A percentile compares a stretch with the other conserved stretches of the same genome.
phyloP scores from a whole-genome alignment of 2,888 invertebrate species.

The Hartigia nigra region DNA sequence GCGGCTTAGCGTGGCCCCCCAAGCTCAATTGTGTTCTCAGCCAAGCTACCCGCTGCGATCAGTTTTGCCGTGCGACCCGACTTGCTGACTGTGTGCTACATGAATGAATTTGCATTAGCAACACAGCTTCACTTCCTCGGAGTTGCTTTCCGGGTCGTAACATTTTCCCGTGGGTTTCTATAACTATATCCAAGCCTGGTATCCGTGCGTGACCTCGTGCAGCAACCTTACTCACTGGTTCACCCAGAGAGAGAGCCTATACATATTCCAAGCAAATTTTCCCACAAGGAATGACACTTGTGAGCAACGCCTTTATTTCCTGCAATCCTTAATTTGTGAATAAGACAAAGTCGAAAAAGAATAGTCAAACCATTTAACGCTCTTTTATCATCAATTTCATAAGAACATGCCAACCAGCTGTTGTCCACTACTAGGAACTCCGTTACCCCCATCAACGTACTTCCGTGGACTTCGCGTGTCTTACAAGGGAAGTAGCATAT shows the following conservation, averaged over 20 bases:
- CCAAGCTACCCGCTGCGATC: slow-evolving; percentile 45
- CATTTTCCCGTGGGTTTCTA: slow-evolving; percentile 50
- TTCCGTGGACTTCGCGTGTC: neutral
- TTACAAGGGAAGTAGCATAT: neutral
- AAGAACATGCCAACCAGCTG: neutral
- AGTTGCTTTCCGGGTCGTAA: slow-evolving; percentile 51
- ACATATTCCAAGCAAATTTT: neutral
- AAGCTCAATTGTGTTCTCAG: slow-evolving; percentile 49
- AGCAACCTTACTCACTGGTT: slow-evolving; percentile 43
- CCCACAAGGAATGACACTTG: neutral
- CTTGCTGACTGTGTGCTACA: slow-evolving; percentile 26
- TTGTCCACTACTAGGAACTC: neutral
- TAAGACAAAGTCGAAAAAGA: neutral
- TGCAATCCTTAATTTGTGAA: neutral
- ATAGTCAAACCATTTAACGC: neutral
- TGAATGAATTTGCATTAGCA: slow-evolving; percentile 58
- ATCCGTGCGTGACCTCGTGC: slow-evolving; percentile 51
- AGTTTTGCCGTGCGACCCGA: slow-evolving; percentile 48
- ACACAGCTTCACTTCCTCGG: slow-evolving; percentile 39
- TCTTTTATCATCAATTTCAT: neutral
- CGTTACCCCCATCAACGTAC: neutral
- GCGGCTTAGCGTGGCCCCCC: slow-evolving; percentile 35
- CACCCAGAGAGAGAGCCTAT: neutral
- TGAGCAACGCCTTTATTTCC: neutral
- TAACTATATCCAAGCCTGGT: slow-evolving; percentile 25